Percentiles rank a stretch among this genome's conserved stretches.
Evolutionary conservation across 2,888 invertebrate species (phyloP).

Genomic region (Limnephilus auricula): DNA sequence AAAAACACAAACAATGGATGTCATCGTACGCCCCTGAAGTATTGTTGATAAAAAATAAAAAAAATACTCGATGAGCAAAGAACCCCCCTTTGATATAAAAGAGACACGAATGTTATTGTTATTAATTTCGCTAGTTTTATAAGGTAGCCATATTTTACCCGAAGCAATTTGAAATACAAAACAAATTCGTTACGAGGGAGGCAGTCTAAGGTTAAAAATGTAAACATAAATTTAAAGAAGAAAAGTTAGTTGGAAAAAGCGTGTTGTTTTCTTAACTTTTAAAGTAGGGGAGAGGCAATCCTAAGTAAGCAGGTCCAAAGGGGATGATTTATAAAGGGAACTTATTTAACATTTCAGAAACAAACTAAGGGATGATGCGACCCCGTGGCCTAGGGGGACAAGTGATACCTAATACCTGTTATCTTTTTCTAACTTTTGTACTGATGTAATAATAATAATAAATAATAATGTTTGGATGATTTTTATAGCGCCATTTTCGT

Average conservation of each 20-base stretch:
- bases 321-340: slow-evolving; percentile 37
- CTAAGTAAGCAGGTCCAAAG: slow-evolving; percentile 24
- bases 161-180: slow-evolving; percentile 12
- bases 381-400: not conserved
- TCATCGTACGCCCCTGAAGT: not conserved
- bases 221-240: slow-evolving; percentile 24
- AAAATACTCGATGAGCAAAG: not conserved
- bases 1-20: not conserved
- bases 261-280: slow-evolving; percentile 8
- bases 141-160: not conserved
- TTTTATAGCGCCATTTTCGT: too few relatives aligned
- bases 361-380: slow-evolving; percentile 7
- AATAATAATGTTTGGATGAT: too few relatives aligned
- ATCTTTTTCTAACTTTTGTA: not conserved
- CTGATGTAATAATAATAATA: too few relatives aligned
- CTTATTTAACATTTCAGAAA: slow-evolving; percentile 34
- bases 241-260: slow-evolving; percentile 28
- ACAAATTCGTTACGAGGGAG: slow-evolving; percentile 3
- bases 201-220: not conserved
- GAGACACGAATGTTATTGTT: not conserved
- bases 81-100: not conserved
- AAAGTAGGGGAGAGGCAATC: slow-evolving; percentile 2
- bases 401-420: not conserved
- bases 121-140: slow-evolving; percentile 22
- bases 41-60: not conserved